Evolutionary conservation across 2,113 vertebrate genomes (phyloP).

Genomic region (Eonycteris spelaea): DNA sequence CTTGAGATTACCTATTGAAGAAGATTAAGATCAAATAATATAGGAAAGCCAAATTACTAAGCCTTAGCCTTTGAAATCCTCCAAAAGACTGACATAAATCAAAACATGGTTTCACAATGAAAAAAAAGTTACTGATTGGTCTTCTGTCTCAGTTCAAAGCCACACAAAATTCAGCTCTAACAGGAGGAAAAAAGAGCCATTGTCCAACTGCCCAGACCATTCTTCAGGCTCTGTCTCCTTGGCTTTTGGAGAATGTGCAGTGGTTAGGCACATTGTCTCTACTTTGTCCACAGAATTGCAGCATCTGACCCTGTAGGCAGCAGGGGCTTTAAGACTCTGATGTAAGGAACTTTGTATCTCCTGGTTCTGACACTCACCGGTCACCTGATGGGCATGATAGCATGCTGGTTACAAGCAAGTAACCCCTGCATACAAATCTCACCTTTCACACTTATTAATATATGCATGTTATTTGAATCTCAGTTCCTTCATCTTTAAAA

Average conservation of each 20-base stretch:
- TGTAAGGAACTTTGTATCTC: neutral
- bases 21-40: slow-evolving; percentile 22
- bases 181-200: neutral
- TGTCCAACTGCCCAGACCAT: rapidly evolving
- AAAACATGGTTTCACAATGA: slow-evolving; percentile 13
- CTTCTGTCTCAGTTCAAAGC: neutral
- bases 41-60: slow-evolving; percentile 20
- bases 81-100: slow-evolving; percentile 21
- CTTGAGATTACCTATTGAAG: slow-evolving; percentile 40
- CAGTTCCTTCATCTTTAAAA: neutral
- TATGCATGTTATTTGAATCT: neutral
- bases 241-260: neutral
- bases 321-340: neutral
- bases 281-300: neutral
- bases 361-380: neutral
- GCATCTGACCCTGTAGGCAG: neutral
- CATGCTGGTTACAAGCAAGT: neutral
- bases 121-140: neutral
- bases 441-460: neutral
- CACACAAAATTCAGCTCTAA: neutral
- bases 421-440: neutral
- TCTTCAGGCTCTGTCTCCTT: neutral
- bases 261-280: neutral
- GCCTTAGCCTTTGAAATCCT: slow-evolving; percentile 16
- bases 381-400: neutral